phyloP scores from a whole-genome alignment of 2,797 vertebrate species.

The Anas bahamensis region DNA sequence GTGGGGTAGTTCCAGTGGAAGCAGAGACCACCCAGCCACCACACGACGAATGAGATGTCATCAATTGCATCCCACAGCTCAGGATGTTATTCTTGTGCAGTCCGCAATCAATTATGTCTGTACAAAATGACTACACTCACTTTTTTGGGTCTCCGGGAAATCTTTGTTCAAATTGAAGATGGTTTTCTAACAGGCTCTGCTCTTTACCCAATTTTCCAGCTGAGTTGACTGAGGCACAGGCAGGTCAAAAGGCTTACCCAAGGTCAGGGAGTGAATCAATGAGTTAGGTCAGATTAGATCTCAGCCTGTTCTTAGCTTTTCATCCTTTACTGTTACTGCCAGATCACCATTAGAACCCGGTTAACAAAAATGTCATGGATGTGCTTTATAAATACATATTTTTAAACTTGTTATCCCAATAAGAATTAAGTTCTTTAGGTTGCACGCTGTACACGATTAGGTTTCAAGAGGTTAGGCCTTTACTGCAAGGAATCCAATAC shows the following conservation, averaged over 20 bases:
- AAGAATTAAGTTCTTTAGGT: slow-evolving; percentile 61
- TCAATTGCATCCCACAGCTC: slow-evolving; percentile 43
- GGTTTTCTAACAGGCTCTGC: slow-evolving; percentile 64
- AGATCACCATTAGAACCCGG: slow-evolving; percentile 31
- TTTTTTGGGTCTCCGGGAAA: slow-evolving; percentile 55
- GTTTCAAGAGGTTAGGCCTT: slow-evolving; percentile 58
- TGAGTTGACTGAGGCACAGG: slow-evolving; percentile 71
- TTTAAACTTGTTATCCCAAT: slow-evolving; percentile 49
- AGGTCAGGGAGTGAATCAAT: slow-evolving; percentile 73
- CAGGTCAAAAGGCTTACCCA: slow-evolving; percentile 70
- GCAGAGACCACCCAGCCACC: slow-evolving; percentile 50
- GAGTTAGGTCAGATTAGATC: slow-evolving; percentile 72
- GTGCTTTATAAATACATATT: slow-evolving; percentile 56
- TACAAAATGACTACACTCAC: slow-evolving; percentile 53
- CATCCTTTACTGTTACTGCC: slow-evolving; percentile 26
- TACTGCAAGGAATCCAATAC: slow-evolving; percentile 42
- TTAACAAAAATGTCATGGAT: slow-evolving; percentile 61
- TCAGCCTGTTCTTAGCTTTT: slow-evolving; percentile 46
- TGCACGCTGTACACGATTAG: neutral
- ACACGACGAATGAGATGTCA: slow-evolving; percentile 66
- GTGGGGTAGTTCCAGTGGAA: slow-evolving; percentile 11
- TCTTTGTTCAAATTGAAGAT: slow-evolving; percentile 70
- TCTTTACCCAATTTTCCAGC: slow-evolving; percentile 80
- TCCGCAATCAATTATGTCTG: slow-evolving; percentile 66
- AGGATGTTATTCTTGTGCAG: slow-evolving; percentile 64